Evolutionary conservation across 2,888 invertebrate genomes (phyloP).

Genomic region (Seira ritae): DNA sequence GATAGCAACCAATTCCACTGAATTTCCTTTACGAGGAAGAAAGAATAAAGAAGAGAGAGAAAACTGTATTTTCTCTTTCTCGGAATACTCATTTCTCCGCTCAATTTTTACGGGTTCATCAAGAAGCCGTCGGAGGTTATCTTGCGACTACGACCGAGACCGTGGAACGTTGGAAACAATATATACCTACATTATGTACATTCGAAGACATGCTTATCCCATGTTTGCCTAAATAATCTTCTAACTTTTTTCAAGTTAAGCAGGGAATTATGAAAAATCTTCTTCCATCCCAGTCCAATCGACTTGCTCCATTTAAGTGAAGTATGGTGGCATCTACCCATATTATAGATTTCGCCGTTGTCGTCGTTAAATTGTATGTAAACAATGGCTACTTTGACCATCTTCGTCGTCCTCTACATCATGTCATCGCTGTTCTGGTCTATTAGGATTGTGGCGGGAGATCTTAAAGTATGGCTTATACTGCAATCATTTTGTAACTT

Average conservation of each 20-base stretch:
- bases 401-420: background rate
- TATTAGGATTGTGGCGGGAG: conserved; percentile 24
- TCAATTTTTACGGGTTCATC: conserved; percentile 43
- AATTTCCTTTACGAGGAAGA: background rate
- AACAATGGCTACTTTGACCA: background rate
- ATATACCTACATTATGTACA: too few species aligned
- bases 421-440: background rate
- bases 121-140: conserved; percentile 53
- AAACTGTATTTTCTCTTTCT: conserved; percentile 10
- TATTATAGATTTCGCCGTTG: too few species aligned
- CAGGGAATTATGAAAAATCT: background rate
- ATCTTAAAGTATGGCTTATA: background rate
- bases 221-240: conserved; percentile 7
- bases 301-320: too few species aligned
- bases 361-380: background rate
- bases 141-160: conserved; percentile 6
- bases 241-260: background rate
- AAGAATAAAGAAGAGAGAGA: conserved; percentile 6
- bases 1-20: background rate
- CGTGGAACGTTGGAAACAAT: background rate
- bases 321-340: too few species aligned
- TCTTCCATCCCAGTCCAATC: background rate
- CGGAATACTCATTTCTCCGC: conserved; percentile 6
- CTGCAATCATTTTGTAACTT: background rate
- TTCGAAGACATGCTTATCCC: background rate